Conservation (phyloP, 2,113 vertebrate species). For the Panurus biarmicus region DNA sequence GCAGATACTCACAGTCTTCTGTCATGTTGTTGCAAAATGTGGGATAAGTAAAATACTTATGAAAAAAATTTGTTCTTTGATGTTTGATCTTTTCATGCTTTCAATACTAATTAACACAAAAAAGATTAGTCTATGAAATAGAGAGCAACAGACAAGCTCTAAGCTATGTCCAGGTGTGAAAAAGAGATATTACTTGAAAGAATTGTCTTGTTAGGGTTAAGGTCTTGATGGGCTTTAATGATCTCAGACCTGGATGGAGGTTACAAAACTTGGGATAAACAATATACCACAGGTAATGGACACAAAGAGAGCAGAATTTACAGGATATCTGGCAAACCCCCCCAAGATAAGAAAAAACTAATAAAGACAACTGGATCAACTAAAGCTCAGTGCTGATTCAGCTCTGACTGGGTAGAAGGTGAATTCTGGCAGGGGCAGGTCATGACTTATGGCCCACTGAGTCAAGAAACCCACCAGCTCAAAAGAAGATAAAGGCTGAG, state of each 20-base stretch:
- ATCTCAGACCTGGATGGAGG: no score
- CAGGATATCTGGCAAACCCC: neutral
- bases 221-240: neutral
- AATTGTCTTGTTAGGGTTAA: neutral
- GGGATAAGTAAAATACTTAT: neutral
- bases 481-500: neutral
- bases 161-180: neutral
- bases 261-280: neutral
- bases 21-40: neutral
- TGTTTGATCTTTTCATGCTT: neutral
- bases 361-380: neutral
- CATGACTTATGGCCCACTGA: neutral
- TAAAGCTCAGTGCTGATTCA: neutral
- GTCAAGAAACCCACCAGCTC: neutral
- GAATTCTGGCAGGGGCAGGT: neutral
- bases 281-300: no score
- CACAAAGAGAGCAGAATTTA: neutral
- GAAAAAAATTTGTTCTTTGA: neutral
- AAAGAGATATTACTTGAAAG: neutral
- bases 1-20: neutral
- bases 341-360: neutral
- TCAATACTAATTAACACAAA: neutral
- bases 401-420: neutral
- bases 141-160: neutral
- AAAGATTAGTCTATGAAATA: neutral